Evolutionary conservation across 2,888 invertebrate species (phyloP).

Genomic region (Chalcosyrphus nemorum): DNA sequence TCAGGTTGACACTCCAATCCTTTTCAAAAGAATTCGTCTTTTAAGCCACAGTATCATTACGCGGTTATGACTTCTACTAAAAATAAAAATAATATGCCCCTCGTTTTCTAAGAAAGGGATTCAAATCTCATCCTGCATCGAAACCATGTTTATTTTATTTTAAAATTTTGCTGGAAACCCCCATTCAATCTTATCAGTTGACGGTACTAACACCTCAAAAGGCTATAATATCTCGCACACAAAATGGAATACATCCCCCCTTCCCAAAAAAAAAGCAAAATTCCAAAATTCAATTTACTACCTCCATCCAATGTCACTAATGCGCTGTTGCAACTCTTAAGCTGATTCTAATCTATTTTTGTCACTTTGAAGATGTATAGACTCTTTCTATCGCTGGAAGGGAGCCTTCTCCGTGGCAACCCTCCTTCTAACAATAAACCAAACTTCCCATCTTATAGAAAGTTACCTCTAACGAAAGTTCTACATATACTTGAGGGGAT

Average conservation of each 20-base stretch:
- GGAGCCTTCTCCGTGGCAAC: slow-evolving; percentile 28
- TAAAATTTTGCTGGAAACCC: not conserved
- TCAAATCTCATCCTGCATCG: too few species aligned
- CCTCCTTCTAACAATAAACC: slow-evolving; percentile 28
- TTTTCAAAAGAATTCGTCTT: too few species aligned
- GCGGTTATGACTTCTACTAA: too few species aligned
- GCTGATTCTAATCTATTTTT: slow-evolving; percentile 71
- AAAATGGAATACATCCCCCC: slow-evolving; percentile 31
- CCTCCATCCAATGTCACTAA: slow-evolving; percentile 8
- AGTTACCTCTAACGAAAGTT: slow-evolving; percentile 53
- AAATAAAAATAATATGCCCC: too few species aligned
- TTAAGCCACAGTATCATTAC: too few species aligned
- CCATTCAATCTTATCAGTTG: not conserved
- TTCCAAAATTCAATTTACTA: slow-evolving; percentile 61
- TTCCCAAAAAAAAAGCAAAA: too few species aligned
- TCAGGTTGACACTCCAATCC: too few species aligned
- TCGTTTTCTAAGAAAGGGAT: too few species aligned
- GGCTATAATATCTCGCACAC: not conserved
- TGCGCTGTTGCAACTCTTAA: slow-evolving; percentile 63
- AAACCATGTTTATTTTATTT: too few species aligned
- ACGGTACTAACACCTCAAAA: slow-evolving; percentile 9
- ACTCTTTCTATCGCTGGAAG: slow-evolving; percentile 5
- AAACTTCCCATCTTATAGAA: slow-evolving; percentile 46
- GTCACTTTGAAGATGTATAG: slow-evolving; percentile 63
- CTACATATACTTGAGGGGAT: slow-evolving; percentile 31